Base-by-base conservation (phyloP, 2,888 invertebrate genomes). In the Carterocephalus palaemon region DNA sequence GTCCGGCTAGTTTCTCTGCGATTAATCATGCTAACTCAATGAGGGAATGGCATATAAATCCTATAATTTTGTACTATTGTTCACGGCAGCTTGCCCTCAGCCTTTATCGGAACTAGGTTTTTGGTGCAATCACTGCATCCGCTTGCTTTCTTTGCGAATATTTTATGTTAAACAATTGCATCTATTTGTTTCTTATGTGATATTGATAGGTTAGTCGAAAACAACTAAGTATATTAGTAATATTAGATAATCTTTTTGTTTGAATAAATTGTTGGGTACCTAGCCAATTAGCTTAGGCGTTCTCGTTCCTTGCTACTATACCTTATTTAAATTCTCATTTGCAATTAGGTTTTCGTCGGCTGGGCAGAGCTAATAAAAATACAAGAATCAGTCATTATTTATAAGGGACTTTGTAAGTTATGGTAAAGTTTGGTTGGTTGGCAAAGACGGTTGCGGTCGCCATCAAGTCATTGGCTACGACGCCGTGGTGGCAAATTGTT, bases 21-120 rank as follows among this genome's bases (percentile, higher is more conserved):
- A 80, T 83, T 81, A 81, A 83, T 81, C 81, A 80, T 76, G 74
- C 75, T 73, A 67, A 74, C 75, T 70, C 74, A 75, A 79, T 75
- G 75, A 79, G 72, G 67, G 77, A 69, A 69, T 62, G 54, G 62
- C 58, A 55, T 63, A 57, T 81, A 79, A 83, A 70, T 76, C 73
- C 83, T 83, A 80, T 84, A 82, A 84, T 84, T 75, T 79, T 57
- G 62, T 58, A 60, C 73, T 67, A 76, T 80, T 79, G 80, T 81
- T 77, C 71, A 67, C 69, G 65, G 71, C 70, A 61, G 60, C 60
- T 62, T 62, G 58, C 55, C 70, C 43, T 71, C 54, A 65, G 65
- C 62, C 54, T 58, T 62, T 73, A 60, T 70, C 70, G 67, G 67
- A 83, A 81, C 74, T 81, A 76, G 83, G 83, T 81, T 82, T 84